Evolutionary conservation across 2,888 invertebrate genomes (phyloP), one percentile per base, ranked within the genome.

Genomic region (Andrena flavipes): DNA sequence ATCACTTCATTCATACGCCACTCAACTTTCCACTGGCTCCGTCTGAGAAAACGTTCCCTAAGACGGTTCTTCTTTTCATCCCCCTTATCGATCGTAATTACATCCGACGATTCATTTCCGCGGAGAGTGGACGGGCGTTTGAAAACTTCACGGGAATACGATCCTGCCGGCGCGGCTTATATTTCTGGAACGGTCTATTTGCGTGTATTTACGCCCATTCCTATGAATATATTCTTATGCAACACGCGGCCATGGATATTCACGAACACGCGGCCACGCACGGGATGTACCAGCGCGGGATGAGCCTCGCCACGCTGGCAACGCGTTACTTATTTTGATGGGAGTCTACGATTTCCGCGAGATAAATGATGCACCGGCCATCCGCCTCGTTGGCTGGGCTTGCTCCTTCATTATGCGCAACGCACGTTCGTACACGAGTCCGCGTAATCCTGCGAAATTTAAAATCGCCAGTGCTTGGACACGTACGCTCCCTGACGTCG

Each of bases 341-440:
- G 59, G 76, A 78, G 79, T 85, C 84, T 85, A 89, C 85, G 88
- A 87, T 90, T 86, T 84, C 82, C 81, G 65, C 76, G 76, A 80
- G 85, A 90, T 89, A 85, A 87, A 89, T 82, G 85, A 88, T 76
- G 83, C 82, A 86, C 87, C 78, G 82, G 84, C 81, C 75, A 72
- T 81, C 68, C 42, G 69, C 60, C 65, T 54, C 70, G 75, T 68
- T 72, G 69, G 33, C n/a, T 59, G 64, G 68, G 76, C 68, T 83
- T 70, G 79, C 80, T 84, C 64, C 83, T 90, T 89, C 87, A 63
- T 87, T 89, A 90, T 85, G 69, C 80, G 60, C 64, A 42, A 82
- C 72, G 64, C 71, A 60, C 49, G 70, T 80, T 65, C 63, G 59
- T 64, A 60, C 65, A 59, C 23, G 67, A 49, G 35, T 16, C 49